Conservation (phyloP, 2,113 vertebrate genomes). For the Chlamydotis undulata region DNA sequence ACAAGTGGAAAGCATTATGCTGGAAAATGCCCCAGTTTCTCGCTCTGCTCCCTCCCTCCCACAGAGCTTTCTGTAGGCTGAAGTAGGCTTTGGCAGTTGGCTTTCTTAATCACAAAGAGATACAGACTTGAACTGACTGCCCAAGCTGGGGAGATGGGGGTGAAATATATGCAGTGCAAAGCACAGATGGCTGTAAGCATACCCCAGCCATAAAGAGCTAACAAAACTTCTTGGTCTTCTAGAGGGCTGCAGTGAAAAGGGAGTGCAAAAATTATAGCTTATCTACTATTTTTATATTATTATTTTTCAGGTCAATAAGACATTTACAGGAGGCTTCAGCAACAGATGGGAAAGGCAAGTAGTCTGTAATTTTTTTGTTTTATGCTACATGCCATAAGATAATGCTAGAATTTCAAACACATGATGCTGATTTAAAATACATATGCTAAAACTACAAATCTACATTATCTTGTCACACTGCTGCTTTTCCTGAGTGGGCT, state of each 20-base stretch:
- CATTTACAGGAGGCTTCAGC: constrained; percentile 89
- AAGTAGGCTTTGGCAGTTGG: background rate
- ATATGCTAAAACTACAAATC: background rate
- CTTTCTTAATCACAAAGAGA: constrained; percentile 35
- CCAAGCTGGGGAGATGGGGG: background rate
- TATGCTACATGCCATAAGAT: background rate
- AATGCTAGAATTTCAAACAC: background rate
- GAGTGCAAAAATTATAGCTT: background rate
- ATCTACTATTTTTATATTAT: background rate
- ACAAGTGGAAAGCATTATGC: constrained; percentile 28
- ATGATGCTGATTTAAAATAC: background rate
- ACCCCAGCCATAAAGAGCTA: background rate
- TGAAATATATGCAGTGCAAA: background rate
- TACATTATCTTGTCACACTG: background rate
- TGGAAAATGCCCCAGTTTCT: constrained; percentile 49
- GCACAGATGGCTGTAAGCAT: background rate
- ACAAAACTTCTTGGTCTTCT: background rate
- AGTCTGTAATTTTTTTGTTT: background rate
- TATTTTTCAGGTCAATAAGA: constrained; percentile 84
- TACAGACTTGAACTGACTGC: background rate
- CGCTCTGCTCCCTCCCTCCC: background rate
- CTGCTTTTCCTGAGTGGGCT: background rate
- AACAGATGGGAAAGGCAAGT: constrained; percentile 89
- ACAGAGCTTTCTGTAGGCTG: constrained; percentile 30
- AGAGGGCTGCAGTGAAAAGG: background rate